A percentile compares a stretch with the other conserved stretches of the same genome.
Evolutionary conservation across 1,140 invertebrate species (phyloP).

Genomic region (Meloidogyne exigua): DNA sequence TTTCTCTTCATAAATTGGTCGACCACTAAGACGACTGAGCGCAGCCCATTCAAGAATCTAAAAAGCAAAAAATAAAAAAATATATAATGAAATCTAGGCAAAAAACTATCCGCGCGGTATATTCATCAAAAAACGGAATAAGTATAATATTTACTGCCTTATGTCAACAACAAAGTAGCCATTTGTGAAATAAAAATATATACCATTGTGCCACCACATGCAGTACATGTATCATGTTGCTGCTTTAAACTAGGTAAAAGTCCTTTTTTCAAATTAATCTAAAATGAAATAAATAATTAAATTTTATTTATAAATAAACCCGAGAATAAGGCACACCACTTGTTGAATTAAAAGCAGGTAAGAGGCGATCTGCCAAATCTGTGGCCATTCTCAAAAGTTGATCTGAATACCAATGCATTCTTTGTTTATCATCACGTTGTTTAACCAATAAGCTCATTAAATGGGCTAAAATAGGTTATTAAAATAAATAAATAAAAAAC

Average conservation of each 20-base stretch:
- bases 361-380: conserved; percentile 83
- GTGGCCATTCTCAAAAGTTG: conserved; percentile 85
- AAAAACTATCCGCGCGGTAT: too few relatives aligned
- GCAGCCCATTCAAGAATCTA: conserved; percentile 90
- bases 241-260: conserved; percentile 76
- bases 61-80: not conserved
- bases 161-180: not conserved
- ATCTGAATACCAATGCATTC: conserved; percentile 85
- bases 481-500: conserved; percentile 22
- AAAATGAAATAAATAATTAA: conserved; percentile 51
- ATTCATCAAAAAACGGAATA: too few relatives aligned
- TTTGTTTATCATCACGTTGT: conserved; percentile 70
- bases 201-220: conserved; percentile 93
- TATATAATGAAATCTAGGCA: too few relatives aligned
- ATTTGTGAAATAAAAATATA: conserved; percentile 62
- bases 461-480: conserved; percentile 72
- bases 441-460: conserved; percentile 81
- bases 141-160: not conserved
- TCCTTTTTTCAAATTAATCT: conserved; percentile 86
- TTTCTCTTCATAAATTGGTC: conserved; percentile 87
- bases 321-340: conserved; percentile 94
- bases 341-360: conserved; percentile 94
- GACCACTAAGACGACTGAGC: conserved; percentile 84
- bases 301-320: conserved; percentile 67
- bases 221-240: conserved; percentile 83